Evolutionary conservation across 1,140 invertebrate species (phyloP), one percentile per base, ranked within the genome.

Genomic region (Lordiphosa stackelbergi): DNA sequence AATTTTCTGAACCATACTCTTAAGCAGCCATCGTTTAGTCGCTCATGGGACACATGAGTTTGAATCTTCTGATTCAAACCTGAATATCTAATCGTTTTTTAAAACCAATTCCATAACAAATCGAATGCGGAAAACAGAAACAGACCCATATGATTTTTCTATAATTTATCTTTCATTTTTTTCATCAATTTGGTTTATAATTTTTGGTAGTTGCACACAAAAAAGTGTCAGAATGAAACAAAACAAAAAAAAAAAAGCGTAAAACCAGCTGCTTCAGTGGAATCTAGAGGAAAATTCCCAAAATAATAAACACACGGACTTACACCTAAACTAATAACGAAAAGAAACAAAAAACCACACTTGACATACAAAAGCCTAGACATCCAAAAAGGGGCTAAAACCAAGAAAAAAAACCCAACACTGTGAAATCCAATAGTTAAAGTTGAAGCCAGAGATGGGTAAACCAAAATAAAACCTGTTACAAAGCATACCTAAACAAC

Each of bases 401-500:
- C 13, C 45, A 38, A 51, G 31, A 34, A 49, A 40, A 16, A 13
- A 57, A 47, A 46, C 28, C 19, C 28, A 12, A 52, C 46, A 43
- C 28, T 31, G 28, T 31, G 28, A 8, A 31, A 31, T 7, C 7
- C 28, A 31, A 31, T 31, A 31, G 28, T 31, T 31, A 31, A 31
- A 8, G 28, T 31, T 31, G 7, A 31, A 31, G 65, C 62, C 48
- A 66, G 42, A 37, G 28, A 51, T 54, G 60, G 56, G 60, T 53
- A 53, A 61, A 55, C 63, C 69, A 61, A 66, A 75, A 63, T 34
- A 51, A 75, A 3, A 46, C 24, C 11, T 46, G 68, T 79, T 73
- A 81, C 70, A 79, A 73, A 31, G 71, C 75, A 83, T 77, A 83
- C 77, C 77, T 83, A 83, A 53, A 83, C 78, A 73, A 83, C 53